Conservation (phyloP, 2,113 vertebrate genomes). For the Grammomys dolichurus region DNA sequence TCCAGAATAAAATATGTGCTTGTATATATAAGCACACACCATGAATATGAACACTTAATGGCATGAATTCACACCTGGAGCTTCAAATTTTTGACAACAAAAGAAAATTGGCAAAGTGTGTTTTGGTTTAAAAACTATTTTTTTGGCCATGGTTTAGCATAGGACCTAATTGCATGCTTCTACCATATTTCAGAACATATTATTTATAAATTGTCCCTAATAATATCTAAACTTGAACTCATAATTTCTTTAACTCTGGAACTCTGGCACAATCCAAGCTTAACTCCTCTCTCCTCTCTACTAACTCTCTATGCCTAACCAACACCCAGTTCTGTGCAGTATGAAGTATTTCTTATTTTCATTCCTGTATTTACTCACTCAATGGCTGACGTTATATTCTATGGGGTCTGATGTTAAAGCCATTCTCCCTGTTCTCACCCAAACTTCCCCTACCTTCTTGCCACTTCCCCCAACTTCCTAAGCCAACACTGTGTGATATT, state of each 20-base stretch:
- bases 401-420: background rate
- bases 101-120: background rate
- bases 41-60: conserved; percentile 35
- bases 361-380: background rate
- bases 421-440: too few species aligned
- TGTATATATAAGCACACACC: background rate
- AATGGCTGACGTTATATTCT: background rate
- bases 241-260: conserved; percentile 13
- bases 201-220: background rate
- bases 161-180: background rate
- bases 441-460: background rate
- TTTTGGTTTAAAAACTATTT: background rate
- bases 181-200: conserved; percentile 14
- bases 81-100: conserved; percentile 46
- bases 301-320: background rate
- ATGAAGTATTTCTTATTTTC: background rate
- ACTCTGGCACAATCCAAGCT: background rate
- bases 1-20: background rate
- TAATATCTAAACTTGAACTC: conserved; percentile 43
- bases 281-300: background rate
- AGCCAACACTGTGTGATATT: background rate
- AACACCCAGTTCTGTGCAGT: background rate
- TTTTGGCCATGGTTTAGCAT: conserved; percentile 46
- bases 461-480: background rate
- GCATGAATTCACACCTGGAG: conserved; percentile 16